A percentile compares a stretch with the other conserved stretches of the same genome.
Conservation (phyloP, 2,797 vertebrate genomes). For the Momotus momota region DNA sequence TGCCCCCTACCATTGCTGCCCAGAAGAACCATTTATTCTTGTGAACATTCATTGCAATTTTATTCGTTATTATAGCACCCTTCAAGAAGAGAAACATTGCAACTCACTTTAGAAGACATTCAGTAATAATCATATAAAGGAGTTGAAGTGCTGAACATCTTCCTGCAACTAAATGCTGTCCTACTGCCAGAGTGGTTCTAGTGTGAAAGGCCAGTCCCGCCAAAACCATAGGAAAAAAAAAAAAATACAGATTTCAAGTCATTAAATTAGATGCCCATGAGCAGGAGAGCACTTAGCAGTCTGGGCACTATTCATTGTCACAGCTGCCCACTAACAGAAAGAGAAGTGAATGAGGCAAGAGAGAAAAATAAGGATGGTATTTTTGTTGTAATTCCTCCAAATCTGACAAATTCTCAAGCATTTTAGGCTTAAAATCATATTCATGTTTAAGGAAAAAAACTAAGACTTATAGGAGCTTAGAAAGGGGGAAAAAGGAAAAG, state of each 20-base stretch:
- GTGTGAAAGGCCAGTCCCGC: not conserved
- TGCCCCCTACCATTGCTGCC: conserved; percentile 15
- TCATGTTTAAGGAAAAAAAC: not conserved
- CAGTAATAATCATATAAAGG: not conserved
- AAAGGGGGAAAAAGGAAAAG: not conserved
- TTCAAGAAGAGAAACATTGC: not conserved
- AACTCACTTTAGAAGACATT: not conserved
- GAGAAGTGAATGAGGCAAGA: not conserved
- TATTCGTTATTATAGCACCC: not conserved
- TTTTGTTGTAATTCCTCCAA: not conserved
- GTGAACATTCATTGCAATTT: not conserved
- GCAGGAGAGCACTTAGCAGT: not conserved
- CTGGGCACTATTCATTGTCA: not conserved
- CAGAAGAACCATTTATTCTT: not conserved
- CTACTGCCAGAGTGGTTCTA: not conserved
- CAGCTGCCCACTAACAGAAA: not conserved
- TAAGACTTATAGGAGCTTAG: accelerated
- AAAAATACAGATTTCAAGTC: not conserved
- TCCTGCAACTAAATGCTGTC: not conserved
- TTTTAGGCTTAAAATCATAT: not conserved
- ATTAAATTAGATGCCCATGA: not conserved
- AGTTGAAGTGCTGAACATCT: not conserved
- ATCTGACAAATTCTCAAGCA: not conserved
- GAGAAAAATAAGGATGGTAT: accelerated
- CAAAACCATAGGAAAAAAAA: not conserved